Evolutionary conservation across 2,888 invertebrate species (phyloP).

Genomic region (Melipona bicolor): DNA sequence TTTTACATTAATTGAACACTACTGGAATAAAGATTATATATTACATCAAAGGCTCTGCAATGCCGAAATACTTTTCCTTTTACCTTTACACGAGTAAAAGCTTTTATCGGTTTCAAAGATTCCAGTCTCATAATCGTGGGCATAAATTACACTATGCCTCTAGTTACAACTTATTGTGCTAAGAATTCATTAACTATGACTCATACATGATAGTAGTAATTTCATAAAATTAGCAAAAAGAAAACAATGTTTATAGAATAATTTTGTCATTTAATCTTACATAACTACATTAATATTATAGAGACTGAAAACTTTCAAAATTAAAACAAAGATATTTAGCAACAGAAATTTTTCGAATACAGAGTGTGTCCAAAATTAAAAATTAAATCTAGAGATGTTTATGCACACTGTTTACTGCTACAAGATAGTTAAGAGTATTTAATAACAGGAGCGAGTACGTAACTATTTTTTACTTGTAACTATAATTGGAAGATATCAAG

Average conservation of each 20-base stretch:
- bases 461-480: conserved; percentile 37
- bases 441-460: conserved; percentile 56
- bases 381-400: conserved; percentile 43
- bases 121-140: conserved; percentile 58
- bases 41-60: conserved; percentile 39
- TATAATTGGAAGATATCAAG: conserved; percentile 31
- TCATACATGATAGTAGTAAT: conserved; percentile 1
- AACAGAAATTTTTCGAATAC: conserved; percentile 67
- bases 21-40: conserved; percentile 40
- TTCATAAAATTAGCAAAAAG: conserved; percentile 10
- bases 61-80: conserved; percentile 38
- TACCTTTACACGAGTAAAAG: conserved; percentile 35
- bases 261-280: conserved; percentile 13
- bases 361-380: conserved; percentile 68
- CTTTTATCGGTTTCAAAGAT: conserved; percentile 43
- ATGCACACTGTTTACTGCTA: conserved; percentile 38
- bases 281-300: conserved; percentile 1
- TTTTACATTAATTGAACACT: conserved; percentile 46
- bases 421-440: conserved; percentile 64
- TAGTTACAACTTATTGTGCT: conserved; percentile 8
- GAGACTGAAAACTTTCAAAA: conserved; percentile 61
- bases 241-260: conserved; percentile 20
- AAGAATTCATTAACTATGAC: conserved; percentile 1
- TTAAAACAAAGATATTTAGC: conserved; percentile 58
- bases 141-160: conserved; percentile 15